Conservation (phyloP, 2,797 vertebrate species). For the Chelon labrosus region DNA sequence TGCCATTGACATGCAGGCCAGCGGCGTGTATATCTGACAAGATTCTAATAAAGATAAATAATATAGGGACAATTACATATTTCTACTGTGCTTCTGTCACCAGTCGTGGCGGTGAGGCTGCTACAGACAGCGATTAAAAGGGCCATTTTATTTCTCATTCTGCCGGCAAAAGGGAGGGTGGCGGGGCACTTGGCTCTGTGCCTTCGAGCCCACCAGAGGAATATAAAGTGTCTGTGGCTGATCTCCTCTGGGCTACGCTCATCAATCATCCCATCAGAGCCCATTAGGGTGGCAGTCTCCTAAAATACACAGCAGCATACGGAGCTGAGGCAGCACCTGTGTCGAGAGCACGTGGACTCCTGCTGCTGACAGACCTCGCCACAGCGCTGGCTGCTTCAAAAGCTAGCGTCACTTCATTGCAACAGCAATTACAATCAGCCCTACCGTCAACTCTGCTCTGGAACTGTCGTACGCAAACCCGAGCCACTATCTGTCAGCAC, state of each 20-base stretch:
- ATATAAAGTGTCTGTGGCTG: conserved; percentile 83
- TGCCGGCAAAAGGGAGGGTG: conserved; percentile 44
- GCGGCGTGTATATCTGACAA: conserved; percentile 81
- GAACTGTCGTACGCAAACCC: conserved; percentile 46
- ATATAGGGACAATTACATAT: conserved; percentile 81
- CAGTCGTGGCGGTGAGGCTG: conserved; percentile 69
- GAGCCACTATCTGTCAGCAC: conserved; percentile 44
- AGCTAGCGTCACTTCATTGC: conserved; percentile 27
- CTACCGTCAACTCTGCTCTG: conserved; percentile 41
- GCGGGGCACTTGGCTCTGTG: conserved; percentile 69
- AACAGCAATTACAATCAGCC: conserved; percentile 43
- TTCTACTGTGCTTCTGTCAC: conserved; percentile 78
- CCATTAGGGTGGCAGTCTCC: conserved; percentile 81
- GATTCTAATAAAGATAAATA: conserved; percentile 89
- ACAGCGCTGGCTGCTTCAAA: conserved; percentile 49
- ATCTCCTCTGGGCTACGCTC: conserved; percentile 80
- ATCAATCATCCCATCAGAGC: conserved; percentile 87
- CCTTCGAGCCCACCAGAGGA: conserved; percentile 78
- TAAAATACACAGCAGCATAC: conserved; percentile 74
- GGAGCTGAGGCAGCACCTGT: conserved; percentile 78
- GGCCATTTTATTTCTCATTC: conserved; percentile 73
- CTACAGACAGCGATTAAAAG: conserved; percentile 77
- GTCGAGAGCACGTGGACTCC: conserved; percentile 57
- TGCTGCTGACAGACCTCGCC: conserved; percentile 52
- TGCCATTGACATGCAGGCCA: conserved; percentile 80